Percentiles rank a stretch among this genome's conserved stretches.
phyloP scores from a whole-genome alignment of 2,113 vertebrate species.

The Arenaria interpres region DNA sequence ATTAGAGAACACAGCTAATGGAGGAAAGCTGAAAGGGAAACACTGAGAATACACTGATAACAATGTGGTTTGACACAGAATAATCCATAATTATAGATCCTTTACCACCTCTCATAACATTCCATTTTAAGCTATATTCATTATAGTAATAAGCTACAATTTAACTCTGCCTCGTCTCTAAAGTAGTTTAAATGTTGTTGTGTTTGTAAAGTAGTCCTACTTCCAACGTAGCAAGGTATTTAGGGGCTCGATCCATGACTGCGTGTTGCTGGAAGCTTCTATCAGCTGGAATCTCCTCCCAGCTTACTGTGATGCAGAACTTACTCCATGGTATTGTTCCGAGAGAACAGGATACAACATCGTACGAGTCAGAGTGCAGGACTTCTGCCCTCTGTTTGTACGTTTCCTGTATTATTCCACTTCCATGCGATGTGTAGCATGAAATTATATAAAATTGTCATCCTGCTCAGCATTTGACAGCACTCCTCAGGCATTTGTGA shows the following conservation, averaged over 20 bases:
- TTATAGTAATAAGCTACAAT: neutral
- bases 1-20: constrained; percentile 6
- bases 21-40: neutral
- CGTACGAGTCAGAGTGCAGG: neutral
- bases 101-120: neutral
- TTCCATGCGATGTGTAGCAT: neutral
- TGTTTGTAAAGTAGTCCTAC: neutral
- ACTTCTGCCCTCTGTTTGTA: neutral
- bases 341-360: neutral
- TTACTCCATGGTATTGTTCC: neutral
- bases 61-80: neutral
- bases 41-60: neutral
- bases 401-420: neutral
- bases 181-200: neutral
- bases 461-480: neutral
- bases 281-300: neutral
- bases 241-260: neutral
- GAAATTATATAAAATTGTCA: neutral
- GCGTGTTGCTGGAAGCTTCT: neutral
- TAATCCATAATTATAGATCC: constrained; percentile 13
- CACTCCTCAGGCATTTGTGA: neutral
- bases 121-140: neutral
- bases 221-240: neutral
- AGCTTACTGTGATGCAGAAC: neutral
- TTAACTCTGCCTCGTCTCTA: neutral